Evolutionary conservation across 2,113 vertebrate species (phyloP), one percentile per base, ranked within the genome.

Genomic region (Rhea pennata): DNA sequence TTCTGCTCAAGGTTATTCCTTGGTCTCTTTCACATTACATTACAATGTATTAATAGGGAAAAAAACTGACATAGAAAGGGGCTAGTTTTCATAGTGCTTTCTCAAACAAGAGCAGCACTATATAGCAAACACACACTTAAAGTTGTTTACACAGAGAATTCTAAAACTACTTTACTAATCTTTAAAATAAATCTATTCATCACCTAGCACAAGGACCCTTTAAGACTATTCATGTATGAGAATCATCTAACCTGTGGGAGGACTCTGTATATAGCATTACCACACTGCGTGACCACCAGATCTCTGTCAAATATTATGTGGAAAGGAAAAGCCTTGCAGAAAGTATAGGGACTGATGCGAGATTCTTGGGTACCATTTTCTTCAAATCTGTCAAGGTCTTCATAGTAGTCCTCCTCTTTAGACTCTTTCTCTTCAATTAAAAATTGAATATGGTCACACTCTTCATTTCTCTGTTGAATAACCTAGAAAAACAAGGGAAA

Each of bases 241-340:
- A 95, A 46, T 77, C 6, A 61, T 23, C 88, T 96, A 93, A 99
- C 99, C 99, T 99, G 99, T 24, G 99, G 99, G 92, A 99, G 98
- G 39, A 99, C 99, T 94, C 99, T 98, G 97, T 99, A 99, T 90
- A 99, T 99, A 92, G 99, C 99, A 36, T 99, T 99, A 59, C 99
- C 99, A 90, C 99, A 99, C 82, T 99, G 99, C 0, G 99, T 99
- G 93, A 99, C 99, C 97, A 99, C 98, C 51, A 99, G 97, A 94
- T 99, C 98, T 97, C 98, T 98, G 97, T 99, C 99, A 93, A 99
- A 99, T 98, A 99, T 99, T 90, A 99, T 99, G 94, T 99, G 99
- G 90, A 99, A 99, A 40, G 99, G 99, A 95, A 99, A 99, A 51
- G 99, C 99, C 94, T 99, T 99, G 98, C 99, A 99, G 95, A 99